Percentiles rank a stretch among this genome's conserved stretches.
These are phyloP conservation scores for Dinoponera quadriceps DNA, from an alignment of 1,140 invertebrate species.

Conservation along the genomic window DNA sequence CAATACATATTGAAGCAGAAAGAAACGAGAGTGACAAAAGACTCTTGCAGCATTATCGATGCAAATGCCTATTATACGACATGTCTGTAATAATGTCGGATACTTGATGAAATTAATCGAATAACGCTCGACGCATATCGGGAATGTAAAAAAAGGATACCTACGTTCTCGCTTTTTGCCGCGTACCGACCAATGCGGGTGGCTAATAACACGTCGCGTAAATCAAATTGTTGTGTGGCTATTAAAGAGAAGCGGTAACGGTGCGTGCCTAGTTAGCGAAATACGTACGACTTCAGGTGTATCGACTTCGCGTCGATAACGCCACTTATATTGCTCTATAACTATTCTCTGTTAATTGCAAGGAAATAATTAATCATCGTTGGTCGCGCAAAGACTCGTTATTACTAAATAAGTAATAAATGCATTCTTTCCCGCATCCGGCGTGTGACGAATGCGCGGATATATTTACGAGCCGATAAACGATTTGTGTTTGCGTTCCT, in stretches of 20 bases:
- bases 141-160: background rate
- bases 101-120: background rate
- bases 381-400: background rate
- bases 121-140: background rate
- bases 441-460: background rate
- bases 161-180: background rate
- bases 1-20: background rate
- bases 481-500: too few relatives aligned
- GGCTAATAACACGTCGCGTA: background rate
- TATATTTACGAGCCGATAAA: background rate
- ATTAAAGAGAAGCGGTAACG: background rate
- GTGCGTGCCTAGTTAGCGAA: background rate
- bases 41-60: background rate
- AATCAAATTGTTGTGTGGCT: background rate
- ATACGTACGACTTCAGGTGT: background rate
- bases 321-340: background rate
- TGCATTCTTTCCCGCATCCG: background rate
- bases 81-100: background rate
- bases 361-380: background rate
- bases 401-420: background rate
- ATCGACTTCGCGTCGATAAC: background rate
- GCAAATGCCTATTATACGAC: background rate
- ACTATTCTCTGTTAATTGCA: constrained; percentile 19
- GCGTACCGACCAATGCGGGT: background rate
- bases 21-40: background rate